Evolutionary conservation across 2,797 vertebrate species (phyloP).

Genomic region (Intellagama lesueurii): DNA sequence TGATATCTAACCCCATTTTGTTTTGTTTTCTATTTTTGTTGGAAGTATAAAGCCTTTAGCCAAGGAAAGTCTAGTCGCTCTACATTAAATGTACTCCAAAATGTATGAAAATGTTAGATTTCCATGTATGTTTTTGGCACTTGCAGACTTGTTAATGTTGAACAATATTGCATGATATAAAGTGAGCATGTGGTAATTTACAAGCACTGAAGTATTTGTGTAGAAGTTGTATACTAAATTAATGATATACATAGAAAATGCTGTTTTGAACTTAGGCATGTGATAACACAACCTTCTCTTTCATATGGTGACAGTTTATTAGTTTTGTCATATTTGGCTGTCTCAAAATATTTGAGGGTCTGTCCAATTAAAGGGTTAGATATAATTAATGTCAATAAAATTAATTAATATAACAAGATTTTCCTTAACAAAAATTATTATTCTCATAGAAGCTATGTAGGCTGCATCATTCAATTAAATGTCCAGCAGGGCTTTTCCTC

Average conservation of each 20-base stretch:
- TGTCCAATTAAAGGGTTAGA: not conserved
- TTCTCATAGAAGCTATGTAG: too few species aligned
- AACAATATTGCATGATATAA: not conserved
- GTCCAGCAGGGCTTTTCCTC: not conserved
- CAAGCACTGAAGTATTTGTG: not conserved
- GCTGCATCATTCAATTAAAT: not conserved
- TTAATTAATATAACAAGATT: not conserved
- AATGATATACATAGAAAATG: not conserved
- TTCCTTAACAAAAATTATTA: not conserved
- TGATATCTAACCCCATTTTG: conserved; percentile 2
- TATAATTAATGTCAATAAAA: not conserved
- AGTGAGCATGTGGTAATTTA: not conserved
- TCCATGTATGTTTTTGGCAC: not conserved
- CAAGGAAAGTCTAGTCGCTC: conserved; percentile 9
- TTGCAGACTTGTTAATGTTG: not conserved
- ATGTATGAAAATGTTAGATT: not conserved
- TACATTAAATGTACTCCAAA: not conserved
- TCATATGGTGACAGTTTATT: not conserved
- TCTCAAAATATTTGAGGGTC: not conserved
- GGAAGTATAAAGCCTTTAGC: not conserved
- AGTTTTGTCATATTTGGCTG: not conserved
- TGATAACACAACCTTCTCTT: not conserved
- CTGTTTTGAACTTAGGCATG: not conserved
- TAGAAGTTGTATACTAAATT: not conserved
- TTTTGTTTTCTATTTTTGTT: not conserved